Percentiles rank a stretch among this genome's conserved stretches.
Conservation (phyloP, 2,888 invertebrate genomes). For the Folsomia candida region DNA sequence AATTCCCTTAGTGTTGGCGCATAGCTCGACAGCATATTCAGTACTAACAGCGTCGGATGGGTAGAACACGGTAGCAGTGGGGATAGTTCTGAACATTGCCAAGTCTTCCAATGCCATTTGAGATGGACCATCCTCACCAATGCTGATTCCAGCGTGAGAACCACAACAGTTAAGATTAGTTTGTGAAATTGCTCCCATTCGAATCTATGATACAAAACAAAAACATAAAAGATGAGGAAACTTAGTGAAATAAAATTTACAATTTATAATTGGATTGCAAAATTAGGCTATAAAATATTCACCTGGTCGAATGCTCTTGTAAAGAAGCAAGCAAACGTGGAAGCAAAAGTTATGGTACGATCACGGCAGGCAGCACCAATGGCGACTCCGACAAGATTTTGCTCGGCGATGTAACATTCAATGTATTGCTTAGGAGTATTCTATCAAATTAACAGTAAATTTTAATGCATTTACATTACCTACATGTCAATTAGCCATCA, state of each 20-base stretch:
- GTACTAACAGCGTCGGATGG: constrained; percentile 88
- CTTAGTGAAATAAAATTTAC: background rate
- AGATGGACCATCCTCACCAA: constrained; percentile 97
- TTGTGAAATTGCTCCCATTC: constrained; percentile 99
- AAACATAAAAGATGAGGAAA: background rate
- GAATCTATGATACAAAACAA: constrained; percentile 68
- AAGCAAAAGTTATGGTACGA: constrained; percentile 88
- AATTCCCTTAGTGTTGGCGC: constrained; percentile 90
- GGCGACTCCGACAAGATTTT: constrained; percentile 93
- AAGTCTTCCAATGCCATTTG: constrained; percentile 99
- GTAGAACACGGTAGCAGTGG: constrained; percentile 69
- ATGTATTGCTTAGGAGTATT: constrained; percentile 70
- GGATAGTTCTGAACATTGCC: constrained; percentile 88
- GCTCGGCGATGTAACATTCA: constrained; percentile 99
- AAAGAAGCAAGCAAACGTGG: constrained; percentile 97
- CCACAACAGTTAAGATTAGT: constrained; percentile 94
- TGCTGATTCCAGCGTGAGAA: constrained; percentile 96
- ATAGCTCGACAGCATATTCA: constrained; percentile 91
- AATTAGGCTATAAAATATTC: constrained; percentile 24
- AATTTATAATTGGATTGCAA: background rate
- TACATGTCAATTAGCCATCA: background rate
- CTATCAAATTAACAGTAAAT: constrained; percentile 49
- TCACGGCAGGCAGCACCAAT: constrained; percentile 91
- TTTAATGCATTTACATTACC: no score
- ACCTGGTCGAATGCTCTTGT: constrained; percentile 94